Evolutionary conservation across 2,888 invertebrate species (phyloP), one percentile per base, ranked within the genome.

Genomic region (Germaria angustata): DNA sequence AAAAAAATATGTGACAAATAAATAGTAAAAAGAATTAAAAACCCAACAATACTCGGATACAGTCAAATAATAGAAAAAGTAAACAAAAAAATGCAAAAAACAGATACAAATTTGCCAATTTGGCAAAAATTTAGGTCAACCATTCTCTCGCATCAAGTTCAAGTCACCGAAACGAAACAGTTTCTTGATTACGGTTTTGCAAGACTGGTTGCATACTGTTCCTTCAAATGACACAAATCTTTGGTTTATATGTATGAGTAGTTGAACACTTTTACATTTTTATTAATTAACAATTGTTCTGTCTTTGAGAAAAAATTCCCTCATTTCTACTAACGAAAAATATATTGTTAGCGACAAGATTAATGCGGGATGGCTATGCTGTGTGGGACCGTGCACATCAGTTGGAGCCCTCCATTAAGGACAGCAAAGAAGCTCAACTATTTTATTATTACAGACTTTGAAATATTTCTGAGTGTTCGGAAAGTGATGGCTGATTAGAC

Each of bases 111-210:
- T 66, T 76, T 75, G 63, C 78, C 79, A 79, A 79, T 82, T 79
- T 82, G 51, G 44, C 69, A 82, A 69, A 68, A 79, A 79, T 79
- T 69, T 73, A 75, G 79, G 82, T 79, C 79, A 75, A 22, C 55
- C 69, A 79, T 75, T 69, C 36, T 78, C 65, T 78, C 17, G 78
- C 81, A 69, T 71, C 57, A 65, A 75, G 68, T 78, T 78, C 46
- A 53, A 68, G 71, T 61, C 61, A 61, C 61, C 66, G 44, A 53
- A 66, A 24, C 44, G 28, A 15, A 39, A 24, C 44, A 46, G 55
- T 1, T 22, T 28, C 55, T 72, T 53, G 36, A 49, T 59, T 66
- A 44, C 2, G 15, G 9, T 39, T 9, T 1, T 20, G 36, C 13
- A 41, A 24, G 1, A 41, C n/a, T n/a, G n/a, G n/a, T 15, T 17